These are phyloP conservation scores for Caenorhabditis sp. DNA, from an alignment of 2,888 invertebrate genomes.

Conservation along the genomic window DNA sequence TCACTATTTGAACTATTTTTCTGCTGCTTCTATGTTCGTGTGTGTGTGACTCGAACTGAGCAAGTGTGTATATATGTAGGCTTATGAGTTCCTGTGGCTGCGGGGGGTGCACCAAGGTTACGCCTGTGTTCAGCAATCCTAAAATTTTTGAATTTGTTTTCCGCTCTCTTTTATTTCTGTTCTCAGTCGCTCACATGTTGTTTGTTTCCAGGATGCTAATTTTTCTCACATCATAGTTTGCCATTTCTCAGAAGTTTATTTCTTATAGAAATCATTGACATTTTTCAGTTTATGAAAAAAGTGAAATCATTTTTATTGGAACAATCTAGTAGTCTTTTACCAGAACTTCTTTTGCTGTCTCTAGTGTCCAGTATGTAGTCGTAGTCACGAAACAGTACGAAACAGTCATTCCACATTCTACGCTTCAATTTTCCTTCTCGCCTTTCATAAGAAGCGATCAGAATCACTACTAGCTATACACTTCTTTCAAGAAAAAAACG, in stretches of 20 bases:
- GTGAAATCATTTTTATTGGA: too few species aligned
- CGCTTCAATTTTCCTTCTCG: not conserved
- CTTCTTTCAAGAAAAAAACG: constrained; percentile 4
- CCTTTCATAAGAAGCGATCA: not conserved
- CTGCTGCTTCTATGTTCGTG: constrained; percentile 56
- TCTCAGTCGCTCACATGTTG: too few species aligned
- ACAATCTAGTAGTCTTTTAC: too few species aligned
- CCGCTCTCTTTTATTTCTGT: too few species aligned
- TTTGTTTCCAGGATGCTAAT: too few species aligned
- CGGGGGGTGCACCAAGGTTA: constrained; percentile 7
- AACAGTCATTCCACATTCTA: not conserved
- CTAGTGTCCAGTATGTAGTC: not conserved
- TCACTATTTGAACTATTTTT: constrained; percentile 62
- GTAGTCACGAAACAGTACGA: not conserved
- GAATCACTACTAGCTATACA: constrained; percentile 18
- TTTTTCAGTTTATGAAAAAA: too few species aligned
- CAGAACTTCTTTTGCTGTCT: not conserved
- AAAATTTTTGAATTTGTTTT: constrained; percentile 19
- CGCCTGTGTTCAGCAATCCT: constrained; percentile 14
- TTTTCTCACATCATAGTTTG: too few species aligned
- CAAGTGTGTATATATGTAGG: constrained; percentile 55
- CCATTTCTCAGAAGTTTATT: too few species aligned
- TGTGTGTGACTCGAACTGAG: constrained; percentile 49
- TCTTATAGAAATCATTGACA: too few species aligned
- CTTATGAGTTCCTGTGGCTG: constrained; percentile 55